phyloP scores from a whole-genome alignment of 2,888 invertebrate genomes.

The Steromphala cineraria region DNA sequence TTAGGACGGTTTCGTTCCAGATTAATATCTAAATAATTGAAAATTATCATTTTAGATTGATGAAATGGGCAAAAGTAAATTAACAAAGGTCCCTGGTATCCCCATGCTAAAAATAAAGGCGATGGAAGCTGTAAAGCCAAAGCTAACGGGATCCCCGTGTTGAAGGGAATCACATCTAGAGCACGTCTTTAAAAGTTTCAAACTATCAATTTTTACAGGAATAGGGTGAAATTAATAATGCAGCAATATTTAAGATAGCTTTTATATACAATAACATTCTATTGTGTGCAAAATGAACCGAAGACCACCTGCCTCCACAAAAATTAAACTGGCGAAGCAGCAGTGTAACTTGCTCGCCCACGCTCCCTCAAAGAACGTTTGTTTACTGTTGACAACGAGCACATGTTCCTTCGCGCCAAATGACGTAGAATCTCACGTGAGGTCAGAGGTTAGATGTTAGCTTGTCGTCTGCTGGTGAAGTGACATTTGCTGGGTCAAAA shows the following conservation, averaged over 20 bases:
- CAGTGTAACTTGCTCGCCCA: neutral
- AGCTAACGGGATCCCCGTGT: conserved; percentile 2
- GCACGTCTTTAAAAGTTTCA: too few relatives aligned
- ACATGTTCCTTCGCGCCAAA: conserved; percentile 56
- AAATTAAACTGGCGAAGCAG: neutral
- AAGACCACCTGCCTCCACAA: conserved; percentile 29
- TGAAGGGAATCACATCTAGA: too few relatives aligned
- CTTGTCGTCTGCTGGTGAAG: conserved; percentile 52
- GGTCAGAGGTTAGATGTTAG: conserved; percentile 52
- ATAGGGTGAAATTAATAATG: too few relatives aligned
- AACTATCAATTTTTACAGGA: too few relatives aligned
- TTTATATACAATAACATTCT: neutral
- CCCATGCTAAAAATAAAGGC: neutral
- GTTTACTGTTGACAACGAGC: conserved; percentile 32
- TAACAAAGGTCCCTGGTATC: neutral
- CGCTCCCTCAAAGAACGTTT: conserved; percentile 21
- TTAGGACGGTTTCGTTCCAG: neutral
- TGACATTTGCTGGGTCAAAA: conserved; percentile 6
- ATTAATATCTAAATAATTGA: neutral
- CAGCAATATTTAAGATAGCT: too few relatives aligned
- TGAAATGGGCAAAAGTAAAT: neutral
- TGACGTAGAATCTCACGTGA: conserved; percentile 55
- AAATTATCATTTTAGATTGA: neutral
- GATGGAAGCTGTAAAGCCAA: neutral
- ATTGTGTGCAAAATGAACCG: neutral